Evolutionary conservation across 2,888 invertebrate genomes (phyloP).

Genomic region (Oscheius onirici): DNA sequence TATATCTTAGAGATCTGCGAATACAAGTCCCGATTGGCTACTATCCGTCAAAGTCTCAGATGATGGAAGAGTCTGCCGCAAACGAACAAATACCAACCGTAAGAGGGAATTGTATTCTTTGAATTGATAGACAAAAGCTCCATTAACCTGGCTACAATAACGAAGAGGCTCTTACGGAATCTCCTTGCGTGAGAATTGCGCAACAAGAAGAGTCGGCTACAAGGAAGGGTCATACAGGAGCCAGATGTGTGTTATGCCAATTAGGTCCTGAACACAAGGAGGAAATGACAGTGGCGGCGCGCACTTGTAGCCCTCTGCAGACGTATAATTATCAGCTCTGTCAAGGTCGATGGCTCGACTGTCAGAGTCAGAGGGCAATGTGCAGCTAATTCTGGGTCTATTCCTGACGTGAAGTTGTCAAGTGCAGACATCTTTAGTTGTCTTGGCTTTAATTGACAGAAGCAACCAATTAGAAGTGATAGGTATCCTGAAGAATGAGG

Average conservation of each 20-base stretch:
- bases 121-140: not conserved
- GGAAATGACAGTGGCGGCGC: conserved; percentile 34
- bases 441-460: too few relatives aligned
- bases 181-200: conserved; percentile 16
- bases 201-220: conserved; percentile 6
- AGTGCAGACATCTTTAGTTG: too few relatives aligned
- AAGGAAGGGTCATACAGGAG: conserved; percentile 6
- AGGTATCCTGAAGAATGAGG: not conserved
- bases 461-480: too few relatives aligned
- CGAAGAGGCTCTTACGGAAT: not conserved
- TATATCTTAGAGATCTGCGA: conserved; percentile 30
- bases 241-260: conserved; percentile 34
- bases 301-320: conserved; percentile 27
- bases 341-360: conserved; percentile 19
- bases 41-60: conserved; percentile 24
- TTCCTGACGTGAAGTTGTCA: conserved; percentile 1
- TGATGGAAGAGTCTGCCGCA: conserved; percentile 23
- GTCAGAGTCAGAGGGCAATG: conserved; percentile 12
- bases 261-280: conserved; percentile 28
- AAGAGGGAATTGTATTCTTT: not conserved
- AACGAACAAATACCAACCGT: conserved; percentile 5
- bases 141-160: not conserved
- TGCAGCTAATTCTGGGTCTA: not conserved
- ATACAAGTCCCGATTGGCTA: conserved; percentile 23
- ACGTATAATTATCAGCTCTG: conserved; percentile 29